Conservation (phyloP, 2,113 vertebrate genomes). For the Scatophagus argus region DNA sequence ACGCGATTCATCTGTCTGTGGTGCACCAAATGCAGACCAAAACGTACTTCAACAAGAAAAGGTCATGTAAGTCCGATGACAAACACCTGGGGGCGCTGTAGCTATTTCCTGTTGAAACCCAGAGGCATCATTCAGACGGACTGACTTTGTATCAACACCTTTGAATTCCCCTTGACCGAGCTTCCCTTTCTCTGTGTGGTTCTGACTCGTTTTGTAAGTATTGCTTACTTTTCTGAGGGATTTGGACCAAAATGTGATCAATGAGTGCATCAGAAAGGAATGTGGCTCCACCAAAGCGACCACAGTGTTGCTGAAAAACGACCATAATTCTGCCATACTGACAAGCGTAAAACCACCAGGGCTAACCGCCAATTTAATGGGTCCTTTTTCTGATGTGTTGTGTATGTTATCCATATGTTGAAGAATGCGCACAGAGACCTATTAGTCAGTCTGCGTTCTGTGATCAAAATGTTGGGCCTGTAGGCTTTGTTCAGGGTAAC, state of each 20-base stretch:
- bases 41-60: not conserved
- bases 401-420: not conserved
- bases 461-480: not conserved
- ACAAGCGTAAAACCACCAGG: slow-evolving; percentile 15
- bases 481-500: slow-evolving; percentile 22
- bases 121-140: not conserved
- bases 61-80: not conserved
- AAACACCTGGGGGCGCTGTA: slow-evolving; percentile 56
- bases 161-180: not conserved
- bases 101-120: not conserved
- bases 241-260: not conserved
- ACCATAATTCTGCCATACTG: not conserved
- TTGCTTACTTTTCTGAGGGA: not conserved
- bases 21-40: not conserved
- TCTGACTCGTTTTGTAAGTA: not conserved
- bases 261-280: not conserved
- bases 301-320: not conserved
- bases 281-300: not conserved
- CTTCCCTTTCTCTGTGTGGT: not conserved
- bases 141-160: slow-evolving; percentile 18
- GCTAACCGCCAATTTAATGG: not conserved
- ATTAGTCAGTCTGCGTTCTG: not conserved
- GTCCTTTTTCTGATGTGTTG: not conserved
- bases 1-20: not conserved
- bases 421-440: not conserved